Base-by-base conservation (phyloP, 2,113 vertebrate genomes). In the Nyctibius bracteatus region DNA sequence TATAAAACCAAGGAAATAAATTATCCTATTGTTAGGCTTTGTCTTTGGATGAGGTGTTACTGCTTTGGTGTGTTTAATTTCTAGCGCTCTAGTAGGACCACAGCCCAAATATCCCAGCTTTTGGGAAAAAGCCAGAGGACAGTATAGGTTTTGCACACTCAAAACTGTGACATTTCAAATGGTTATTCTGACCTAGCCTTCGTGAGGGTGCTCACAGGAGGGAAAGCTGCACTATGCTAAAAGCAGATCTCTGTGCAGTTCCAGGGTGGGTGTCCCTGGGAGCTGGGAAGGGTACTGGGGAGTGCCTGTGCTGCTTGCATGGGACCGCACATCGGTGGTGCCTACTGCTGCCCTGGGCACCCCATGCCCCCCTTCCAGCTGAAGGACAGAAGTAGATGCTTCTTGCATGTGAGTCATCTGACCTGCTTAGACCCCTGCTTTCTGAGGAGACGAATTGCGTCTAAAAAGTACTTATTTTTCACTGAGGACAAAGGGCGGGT, bases 251-350 rank as follows among this genome's bases (percentile, higher is more conserved):
- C 54, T 41, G 10, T 78, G 37, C 37, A 21, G 9, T 33, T 79
- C 52, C 68, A 73, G 18, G 4, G 11, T 37, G 12, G 31, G 7
- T 6, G 16, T 54, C 21, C 28, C 54, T 59, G 52, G 67, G 44
- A 86, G 27, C 17, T 5, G 3, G 13, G 12, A 55, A 1, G 4
- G 9, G 2, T 52, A 2, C 0, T 77, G 55, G 10, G 35, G 15
- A 74, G 3, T 1, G 2, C 11, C 13, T 66, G 35, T 30, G 22
- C 31, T 79, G 70, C 47, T 81, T 71, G 16, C 5, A 8, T 19
- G 28, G 59, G 10, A 25, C 15, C 2, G 1, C 65, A 43, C 17
- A 11, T 16, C 0, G 2, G 41, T 72, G n/a, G 7, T 57, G 27
- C 8, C 28, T 63, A 3, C 58, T 59, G 39, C 78, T 90, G 41